A percentile compares a stretch with the other conserved stretches of the same genome.
These are phyloP conservation scores for Nyctereutes procyonoides DNA, from an alignment of 2,113 vertebrate species.

Conservation along the genomic window DNA sequence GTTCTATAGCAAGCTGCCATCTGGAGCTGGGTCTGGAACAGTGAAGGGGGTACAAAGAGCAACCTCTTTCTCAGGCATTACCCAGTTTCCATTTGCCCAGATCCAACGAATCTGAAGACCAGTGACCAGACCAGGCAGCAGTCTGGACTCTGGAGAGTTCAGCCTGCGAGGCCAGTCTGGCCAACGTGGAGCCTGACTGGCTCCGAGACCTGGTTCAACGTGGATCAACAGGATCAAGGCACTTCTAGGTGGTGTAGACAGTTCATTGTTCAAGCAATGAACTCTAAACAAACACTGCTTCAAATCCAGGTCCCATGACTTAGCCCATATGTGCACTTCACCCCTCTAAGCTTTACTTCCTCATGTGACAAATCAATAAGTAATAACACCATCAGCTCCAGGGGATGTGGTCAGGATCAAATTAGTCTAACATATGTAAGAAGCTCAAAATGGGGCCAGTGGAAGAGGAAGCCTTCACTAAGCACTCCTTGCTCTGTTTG, in stretches of 20 bases:
- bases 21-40: neutral
- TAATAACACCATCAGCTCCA: neutral
- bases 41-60: neutral
- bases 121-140: neutral
- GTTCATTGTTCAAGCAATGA: neutral
- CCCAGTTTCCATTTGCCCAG: neutral
- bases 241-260: neutral
- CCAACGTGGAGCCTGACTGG: neutral
- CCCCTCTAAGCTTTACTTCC: neutral
- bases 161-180: neutral
- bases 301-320: neutral
- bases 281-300: neutral
- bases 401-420: neutral
- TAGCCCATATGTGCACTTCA: too few species aligned
- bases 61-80: neutral
- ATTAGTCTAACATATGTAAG: neutral
- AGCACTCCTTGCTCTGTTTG: neutral
- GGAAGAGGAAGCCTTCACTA: neutral
- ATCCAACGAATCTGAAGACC: neutral
- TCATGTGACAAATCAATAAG: neutral
- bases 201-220: neutral
- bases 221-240: neutral
- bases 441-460: neutral
- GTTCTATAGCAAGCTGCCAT: neutral
- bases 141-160: neutral